These are phyloP conservation scores for Parotia lawesii DNA, from an alignment of 2,113 vertebrate genomes.

Conservation along the genomic window DNA sequence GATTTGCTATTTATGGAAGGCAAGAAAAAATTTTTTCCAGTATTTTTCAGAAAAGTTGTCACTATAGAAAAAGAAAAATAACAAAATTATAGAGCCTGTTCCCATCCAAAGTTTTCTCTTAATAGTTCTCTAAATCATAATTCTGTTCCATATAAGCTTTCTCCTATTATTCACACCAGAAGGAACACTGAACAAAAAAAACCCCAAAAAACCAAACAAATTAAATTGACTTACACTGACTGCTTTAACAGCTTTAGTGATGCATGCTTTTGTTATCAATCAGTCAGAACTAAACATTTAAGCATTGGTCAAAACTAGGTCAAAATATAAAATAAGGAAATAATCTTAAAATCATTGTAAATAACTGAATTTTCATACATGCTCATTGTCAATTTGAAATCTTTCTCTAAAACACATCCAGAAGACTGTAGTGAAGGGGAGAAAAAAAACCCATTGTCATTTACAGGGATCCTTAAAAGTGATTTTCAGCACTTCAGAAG, in stretches of 20 bases:
- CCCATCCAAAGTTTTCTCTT: background rate
- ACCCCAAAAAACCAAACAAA: background rate
- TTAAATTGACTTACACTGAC: background rate
- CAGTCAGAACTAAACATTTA: background rate
- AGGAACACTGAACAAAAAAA: background rate
- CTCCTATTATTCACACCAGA: background rate
- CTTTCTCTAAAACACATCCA: background rate
- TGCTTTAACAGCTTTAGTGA: background rate
- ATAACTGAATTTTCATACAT: background rate
- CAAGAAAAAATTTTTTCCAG: background rate
- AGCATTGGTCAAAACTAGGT: background rate
- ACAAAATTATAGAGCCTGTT: background rate
- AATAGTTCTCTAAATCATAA: background rate
- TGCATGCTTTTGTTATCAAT: background rate
- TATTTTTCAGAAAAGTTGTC: background rate
- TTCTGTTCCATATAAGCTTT: background rate
- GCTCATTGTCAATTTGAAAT: background rate
- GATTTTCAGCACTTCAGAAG: background rate
- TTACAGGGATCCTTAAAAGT: background rate
- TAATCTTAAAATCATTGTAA: background rate
- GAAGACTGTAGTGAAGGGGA: background rate
- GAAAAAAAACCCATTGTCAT: background rate
- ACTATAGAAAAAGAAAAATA: background rate
- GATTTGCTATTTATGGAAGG: rapidly evolving
- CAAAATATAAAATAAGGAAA: background rate